These are phyloP conservation scores for Ophion obscuratus DNA, from an alignment of 2,888 invertebrate species.

Conservation along the genomic window DNA sequence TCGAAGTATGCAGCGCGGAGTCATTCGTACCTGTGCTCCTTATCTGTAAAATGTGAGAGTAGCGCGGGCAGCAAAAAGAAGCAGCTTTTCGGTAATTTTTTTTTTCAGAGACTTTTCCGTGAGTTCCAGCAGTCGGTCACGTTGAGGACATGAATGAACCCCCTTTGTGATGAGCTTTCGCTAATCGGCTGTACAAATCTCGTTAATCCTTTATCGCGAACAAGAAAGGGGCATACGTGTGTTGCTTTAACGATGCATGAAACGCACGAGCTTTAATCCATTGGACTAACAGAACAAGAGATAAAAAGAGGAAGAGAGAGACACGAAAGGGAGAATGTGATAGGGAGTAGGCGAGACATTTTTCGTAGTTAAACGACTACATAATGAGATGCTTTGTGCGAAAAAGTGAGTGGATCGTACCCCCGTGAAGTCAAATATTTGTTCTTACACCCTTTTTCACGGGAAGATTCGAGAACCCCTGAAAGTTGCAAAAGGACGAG, in stretches of 20 bases:
- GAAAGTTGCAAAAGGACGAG: neutral
- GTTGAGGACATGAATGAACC: no score
- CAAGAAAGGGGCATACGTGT: slow-evolving; percentile 19
- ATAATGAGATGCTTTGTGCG: no score
- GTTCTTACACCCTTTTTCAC: slow-evolving; percentile 21
- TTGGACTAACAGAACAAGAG: slow-evolving; percentile 36
- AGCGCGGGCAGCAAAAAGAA: neutral
- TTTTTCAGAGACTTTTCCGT: neutral
- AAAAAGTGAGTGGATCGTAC: no score
- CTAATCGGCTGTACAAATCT: slow-evolving; percentile 39
- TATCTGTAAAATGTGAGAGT: neutral
- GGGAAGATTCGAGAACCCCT: slow-evolving; percentile 61
- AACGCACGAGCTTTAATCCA: slow-evolving; percentile 45
- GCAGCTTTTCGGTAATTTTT: neutral
- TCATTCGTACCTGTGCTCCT: neutral
- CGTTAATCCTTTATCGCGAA: slow-evolving; percentile 41
- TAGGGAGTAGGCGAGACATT: no score
- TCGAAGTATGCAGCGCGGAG: neutral
- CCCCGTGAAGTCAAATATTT: neutral
- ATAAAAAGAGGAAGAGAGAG: neutral
- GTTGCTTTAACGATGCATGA: slow-evolving; percentile 52
- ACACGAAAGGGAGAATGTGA: neutral
- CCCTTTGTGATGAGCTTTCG: slow-evolving; percentile 25
- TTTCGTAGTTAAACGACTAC: no score
- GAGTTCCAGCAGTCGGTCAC: neutral